phyloP scores from a whole-genome alignment of 1,140 invertebrate genomes.

The Heterodera schachtii region DNA sequence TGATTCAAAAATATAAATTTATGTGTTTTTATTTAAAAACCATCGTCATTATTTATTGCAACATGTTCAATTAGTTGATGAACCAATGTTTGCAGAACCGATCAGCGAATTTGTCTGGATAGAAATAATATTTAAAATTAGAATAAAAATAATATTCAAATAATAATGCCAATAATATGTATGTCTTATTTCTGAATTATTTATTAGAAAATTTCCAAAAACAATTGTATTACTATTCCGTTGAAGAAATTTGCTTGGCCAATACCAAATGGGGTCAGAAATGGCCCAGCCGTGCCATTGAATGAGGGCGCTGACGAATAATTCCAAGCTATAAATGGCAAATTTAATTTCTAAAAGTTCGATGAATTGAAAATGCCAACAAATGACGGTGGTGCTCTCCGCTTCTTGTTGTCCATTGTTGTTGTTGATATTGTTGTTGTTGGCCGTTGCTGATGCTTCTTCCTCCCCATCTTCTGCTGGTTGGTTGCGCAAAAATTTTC shows the following conservation, averaged over 20 bases:
- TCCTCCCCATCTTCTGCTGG: constrained; percentile 7
- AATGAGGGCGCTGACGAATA: neutral
- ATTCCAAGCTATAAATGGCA: neutral
- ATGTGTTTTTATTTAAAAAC: too few relatives aligned
- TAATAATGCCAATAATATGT: too few relatives aligned
- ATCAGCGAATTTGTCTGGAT: neutral
- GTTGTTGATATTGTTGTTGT: too few relatives aligned
- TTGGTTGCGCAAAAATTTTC: constrained; percentile 22
- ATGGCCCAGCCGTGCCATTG: neutral
- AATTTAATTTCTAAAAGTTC: neutral
- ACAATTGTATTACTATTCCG: neutral
- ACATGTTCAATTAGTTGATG: neutral
- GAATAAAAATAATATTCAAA: neutral
- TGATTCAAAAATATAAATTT: too few relatives aligned
- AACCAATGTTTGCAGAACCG: neutral
- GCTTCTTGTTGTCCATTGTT: neutral
- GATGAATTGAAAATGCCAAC: neutral
- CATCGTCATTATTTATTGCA: too few relatives aligned
- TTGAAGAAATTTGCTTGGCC: neutral
- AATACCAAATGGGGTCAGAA: neutral
- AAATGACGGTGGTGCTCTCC: constrained; percentile 7
- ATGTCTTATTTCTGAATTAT: too few relatives aligned
- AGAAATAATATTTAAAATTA: neutral
- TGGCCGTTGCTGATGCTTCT: neutral
- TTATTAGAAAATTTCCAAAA: neutral